phyloP scores from a whole-genome alignment of 2,888 invertebrate genomes.

The Rhimphoctona megacephalus region DNA sequence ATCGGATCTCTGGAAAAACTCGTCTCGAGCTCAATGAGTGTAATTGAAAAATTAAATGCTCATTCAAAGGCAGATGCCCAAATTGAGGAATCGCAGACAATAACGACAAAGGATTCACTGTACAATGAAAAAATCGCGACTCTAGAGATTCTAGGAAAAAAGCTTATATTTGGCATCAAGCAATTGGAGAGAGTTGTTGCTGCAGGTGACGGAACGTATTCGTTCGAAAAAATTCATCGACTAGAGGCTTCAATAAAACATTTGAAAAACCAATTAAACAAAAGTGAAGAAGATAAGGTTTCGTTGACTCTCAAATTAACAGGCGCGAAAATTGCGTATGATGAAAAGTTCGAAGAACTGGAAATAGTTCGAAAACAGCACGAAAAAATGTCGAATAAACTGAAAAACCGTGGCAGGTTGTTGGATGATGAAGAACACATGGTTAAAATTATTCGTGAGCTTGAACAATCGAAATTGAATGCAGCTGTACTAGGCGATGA shows the following conservation, averaged over 20 bases:
- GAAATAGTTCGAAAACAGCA: slow-evolving; percentile 44
- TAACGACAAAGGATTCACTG: background rate
- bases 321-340: slow-evolving; percentile 55
- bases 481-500: slow-evolving; percentile 65
- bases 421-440: slow-evolving; percentile 53
- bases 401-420: slow-evolving; percentile 51
- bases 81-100: background rate
- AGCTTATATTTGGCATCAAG: slow-evolving; percentile 68
- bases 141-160: slow-evolving; percentile 58
- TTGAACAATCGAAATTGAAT: slow-evolving; percentile 54
- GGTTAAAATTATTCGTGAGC: slow-evolving; percentile 55
- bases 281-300: slow-evolving; percentile 59
- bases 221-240: slow-evolving; percentile 68
- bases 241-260: slow-evolving; percentile 68
- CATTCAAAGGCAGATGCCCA: slow-evolving; percentile 28
- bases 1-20: slow-evolving; percentile 65
- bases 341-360: slow-evolving; percentile 58
- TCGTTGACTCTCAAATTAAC: slow-evolving; percentile 60
- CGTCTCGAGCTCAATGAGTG: slow-evolving; percentile 47
- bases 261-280: slow-evolving; percentile 57
- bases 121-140: slow-evolving; percentile 35
- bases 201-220: slow-evolving; percentile 60
- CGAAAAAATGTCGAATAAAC: slow-evolving; percentile 49
- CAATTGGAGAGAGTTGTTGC: slow-evolving; percentile 70
- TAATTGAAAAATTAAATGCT: slow-evolving; percentile 61